Conservation (phyloP, 2,888 invertebrate species). For the Acanthosepion pharaonis region DNA sequence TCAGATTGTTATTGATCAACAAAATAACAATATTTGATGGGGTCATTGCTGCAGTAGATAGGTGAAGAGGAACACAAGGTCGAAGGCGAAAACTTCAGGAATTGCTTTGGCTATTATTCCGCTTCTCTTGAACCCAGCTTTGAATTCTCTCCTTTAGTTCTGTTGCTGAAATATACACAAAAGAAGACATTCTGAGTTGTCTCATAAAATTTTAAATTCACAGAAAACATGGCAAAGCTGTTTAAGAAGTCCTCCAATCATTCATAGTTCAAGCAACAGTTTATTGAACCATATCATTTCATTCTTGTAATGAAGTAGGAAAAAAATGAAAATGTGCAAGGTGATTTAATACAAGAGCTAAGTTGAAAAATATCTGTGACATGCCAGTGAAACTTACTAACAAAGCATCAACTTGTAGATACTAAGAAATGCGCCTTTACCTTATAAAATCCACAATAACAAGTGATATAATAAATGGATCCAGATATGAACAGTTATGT, state of each 20-base stretch:
- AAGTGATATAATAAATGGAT: too few species aligned
- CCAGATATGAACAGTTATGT: too few species aligned
- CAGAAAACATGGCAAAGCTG: not conserved
- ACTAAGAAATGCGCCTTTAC: too few species aligned
- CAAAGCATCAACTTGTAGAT: too few species aligned
- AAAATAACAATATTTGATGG: not conserved
- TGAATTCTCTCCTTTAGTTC: slow-evolving; percentile 90
- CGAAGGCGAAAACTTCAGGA: slow-evolving; percentile 1
- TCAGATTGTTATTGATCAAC: not conserved
- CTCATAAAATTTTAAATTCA: not conserved
- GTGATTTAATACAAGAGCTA: not conserved
- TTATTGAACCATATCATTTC: too few species aligned
- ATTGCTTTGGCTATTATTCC: slow-evolving; percentile 37
- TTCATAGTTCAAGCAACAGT: not conserved
- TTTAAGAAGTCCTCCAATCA: not conserved
- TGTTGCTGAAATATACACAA: slow-evolving; percentile 79
- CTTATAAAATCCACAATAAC: too few species aligned
- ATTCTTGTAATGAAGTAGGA: not conserved
- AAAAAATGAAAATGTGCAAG: not conserved
- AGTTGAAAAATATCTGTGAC: too few species aligned
- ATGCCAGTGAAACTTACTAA: too few species aligned
- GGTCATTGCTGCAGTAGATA: not conserved
- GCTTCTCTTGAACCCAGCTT: slow-evolving; percentile 88
- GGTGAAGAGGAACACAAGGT: slow-evolving; percentile 23
- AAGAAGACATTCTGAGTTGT: slow-evolving; percentile 46